phyloP scores from a whole-genome alignment of 53 echinoderm and acorn worm species.

The Patiria pectinifera region DNA sequence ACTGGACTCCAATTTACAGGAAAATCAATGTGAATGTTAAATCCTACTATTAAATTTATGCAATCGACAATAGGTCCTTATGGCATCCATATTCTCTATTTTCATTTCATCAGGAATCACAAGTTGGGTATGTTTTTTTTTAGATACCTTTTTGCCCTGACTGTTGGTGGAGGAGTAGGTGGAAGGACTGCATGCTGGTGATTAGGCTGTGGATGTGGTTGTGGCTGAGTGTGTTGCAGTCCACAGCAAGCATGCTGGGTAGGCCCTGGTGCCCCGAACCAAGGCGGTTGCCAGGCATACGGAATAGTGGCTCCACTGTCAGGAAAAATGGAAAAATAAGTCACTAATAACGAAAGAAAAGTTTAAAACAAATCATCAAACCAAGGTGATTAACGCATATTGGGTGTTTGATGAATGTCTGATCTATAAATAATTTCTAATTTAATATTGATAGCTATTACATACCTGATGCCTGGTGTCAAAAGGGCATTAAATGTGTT shows the following conservation, averaged over 20 bases:
- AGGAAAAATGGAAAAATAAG: no score
- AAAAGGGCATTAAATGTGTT: no score
- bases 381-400: no score
- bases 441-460: no score
- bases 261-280: background rate
- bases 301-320: no score
- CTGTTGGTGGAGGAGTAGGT: background rate
- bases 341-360: no score
- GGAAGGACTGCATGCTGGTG: background rate
- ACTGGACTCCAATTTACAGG: background rate
- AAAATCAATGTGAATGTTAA: background rate
- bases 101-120: background rate
- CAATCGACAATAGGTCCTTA: background rate
- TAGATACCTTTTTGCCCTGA: background rate
- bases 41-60: background rate
- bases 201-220: background rate
- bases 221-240: background rate
- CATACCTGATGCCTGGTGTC: no score
- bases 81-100: background rate
- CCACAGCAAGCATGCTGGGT: background rate
- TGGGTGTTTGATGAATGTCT: no score
- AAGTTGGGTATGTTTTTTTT: background rate
- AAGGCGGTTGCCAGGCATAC: no score
- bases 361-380: no score
- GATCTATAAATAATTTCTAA: no score